Base-by-base conservation (phyloP, 64 coral and sea anemone species). In the Hydrozoanthus tunicans region DNA sequence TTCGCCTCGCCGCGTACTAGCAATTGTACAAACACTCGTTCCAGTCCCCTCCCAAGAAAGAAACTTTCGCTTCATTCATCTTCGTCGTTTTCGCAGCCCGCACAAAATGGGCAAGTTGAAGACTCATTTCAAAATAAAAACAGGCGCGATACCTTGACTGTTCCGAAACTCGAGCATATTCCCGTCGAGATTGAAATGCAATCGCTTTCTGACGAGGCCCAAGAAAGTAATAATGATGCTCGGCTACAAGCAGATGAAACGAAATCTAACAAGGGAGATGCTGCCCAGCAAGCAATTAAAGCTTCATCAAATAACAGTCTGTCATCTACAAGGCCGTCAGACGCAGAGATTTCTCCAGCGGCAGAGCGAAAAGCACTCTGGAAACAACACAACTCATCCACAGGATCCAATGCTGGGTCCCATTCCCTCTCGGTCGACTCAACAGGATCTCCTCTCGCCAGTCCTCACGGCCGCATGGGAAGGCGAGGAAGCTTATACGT, bases 401-500 rank as follows among this genome's bases (percentile, higher is more conserved):
- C 75, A 10, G 85, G 89, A 53, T 72, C 89, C 4, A 80, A 97
- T 23, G 86, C 67, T 54, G 90, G 89, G 12, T 72, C 89, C 6
- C 60, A 92, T 4, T 97, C 95, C 4, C 17, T 97, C 66, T 97
- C 95, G 25, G 51, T 90, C 4, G 95, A 97, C 5, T 91, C 95
- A 1, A 81, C 83, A 10, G 92, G 92, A 2, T 97, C 95, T 3
- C 95, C 95, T 58, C 64, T 78, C 10, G 25, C 59, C 24, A 94
- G 82, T 66, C 78, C 86, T 5, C 88, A 93, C 56, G 92, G 83
- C 4, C 89, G 95, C 1, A 88, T 93, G 86, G 95, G 95, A 70
- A 85, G 95, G 68, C 92, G 95, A 7, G 95, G 95, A 2, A 97
- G 95, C 23, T 79, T 97, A 0, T 97, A 97, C 59, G 77, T 97